phyloP scores from a whole-genome alignment of 2,797 vertebrate genomes.

The Lepus townsendii region DNA sequence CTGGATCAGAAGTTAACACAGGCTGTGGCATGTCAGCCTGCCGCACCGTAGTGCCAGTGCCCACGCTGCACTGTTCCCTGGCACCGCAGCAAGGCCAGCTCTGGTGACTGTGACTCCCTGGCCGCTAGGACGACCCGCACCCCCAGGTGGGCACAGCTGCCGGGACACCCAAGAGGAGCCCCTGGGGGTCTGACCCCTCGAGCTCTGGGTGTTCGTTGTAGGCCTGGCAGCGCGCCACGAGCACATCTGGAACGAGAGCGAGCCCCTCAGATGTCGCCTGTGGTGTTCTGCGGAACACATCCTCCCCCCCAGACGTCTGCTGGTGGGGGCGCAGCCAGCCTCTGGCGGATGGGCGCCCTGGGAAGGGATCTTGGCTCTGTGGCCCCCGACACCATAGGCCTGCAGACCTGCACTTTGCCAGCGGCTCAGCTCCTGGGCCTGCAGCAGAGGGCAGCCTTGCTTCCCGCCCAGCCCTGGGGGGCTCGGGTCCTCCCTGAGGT shows the following conservation, averaged over 20 bases:
- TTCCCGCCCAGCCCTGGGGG: too few relatives aligned
- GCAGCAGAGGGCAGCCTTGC: too few relatives aligned
- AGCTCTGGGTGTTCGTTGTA: neutral
- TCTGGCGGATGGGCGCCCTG: neutral
- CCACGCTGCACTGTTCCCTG: neutral
- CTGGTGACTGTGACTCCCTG: too few relatives aligned
- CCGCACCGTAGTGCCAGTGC: too few relatives aligned
- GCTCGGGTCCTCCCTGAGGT: too few relatives aligned
- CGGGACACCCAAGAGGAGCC: neutral
- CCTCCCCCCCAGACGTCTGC: neutral
- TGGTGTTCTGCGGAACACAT: neutral
- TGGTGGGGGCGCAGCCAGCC: neutral
- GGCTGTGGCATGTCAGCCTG: too few relatives aligned
- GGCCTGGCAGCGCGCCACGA: neutral
- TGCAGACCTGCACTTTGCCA: rapidly evolving
- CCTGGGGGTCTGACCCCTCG: too few relatives aligned
- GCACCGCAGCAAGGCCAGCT: neutral
- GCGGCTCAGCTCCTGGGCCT: neutral
- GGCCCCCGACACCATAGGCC: neutral
- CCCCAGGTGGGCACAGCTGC: neutral
- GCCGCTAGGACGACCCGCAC: too few relatives aligned
- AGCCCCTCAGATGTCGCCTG: neutral
- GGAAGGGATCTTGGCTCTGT: neutral
- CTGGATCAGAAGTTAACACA: too few relatives aligned
- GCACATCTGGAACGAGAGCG: neutral